phyloP scores from a whole-genome alignment of 2,113 vertebrate genomes.

The Myrmecobius fasciatus region DNA sequence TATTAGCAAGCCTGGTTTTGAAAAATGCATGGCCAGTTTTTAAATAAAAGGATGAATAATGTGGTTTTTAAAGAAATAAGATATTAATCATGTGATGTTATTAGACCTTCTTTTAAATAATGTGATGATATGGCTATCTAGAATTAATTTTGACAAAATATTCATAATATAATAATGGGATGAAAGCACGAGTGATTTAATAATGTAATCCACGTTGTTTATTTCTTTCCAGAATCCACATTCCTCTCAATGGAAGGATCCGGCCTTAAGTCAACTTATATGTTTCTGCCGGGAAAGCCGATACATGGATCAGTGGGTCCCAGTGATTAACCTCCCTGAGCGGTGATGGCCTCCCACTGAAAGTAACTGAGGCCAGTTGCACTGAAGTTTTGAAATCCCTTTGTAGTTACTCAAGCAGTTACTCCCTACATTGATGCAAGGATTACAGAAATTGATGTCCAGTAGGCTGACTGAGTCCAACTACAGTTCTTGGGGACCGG shows the following conservation, averaged over 20 bases:
- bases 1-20: slow-evolving; percentile 23
- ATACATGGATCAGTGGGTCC: slow-evolving; percentile 97
- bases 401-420: slow-evolving; percentile 84
- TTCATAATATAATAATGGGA: no score
- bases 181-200: no score
- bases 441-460: slow-evolving; percentile 72
- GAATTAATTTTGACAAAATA: no score
- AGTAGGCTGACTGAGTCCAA: slow-evolving; percentile 74
- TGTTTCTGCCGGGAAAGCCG: slow-evolving; percentile 96
- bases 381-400: slow-evolving; percentile 86
- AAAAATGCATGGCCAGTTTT: not conserved
- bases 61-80: no score
- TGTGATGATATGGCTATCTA: no score
- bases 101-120: no score
- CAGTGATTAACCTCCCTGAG: slow-evolving; percentile 94
- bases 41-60: not conserved
- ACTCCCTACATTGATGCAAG: slow-evolving; percentile 78
- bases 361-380: slow-evolving; percentile 80
- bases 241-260: slow-evolving; percentile 91
- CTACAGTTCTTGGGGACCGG: slow-evolving; percentile 56
- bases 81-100: no score
- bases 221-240: slow-evolving; percentile 90
- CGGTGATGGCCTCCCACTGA: slow-evolving; percentile 85
- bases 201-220: no score
- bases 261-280: slow-evolving; percentile 93